These are phyloP conservation scores for Myotis daubentonii DNA, from an alignment of 2,797 vertebrate species.

Conservation along the genomic window DNA sequence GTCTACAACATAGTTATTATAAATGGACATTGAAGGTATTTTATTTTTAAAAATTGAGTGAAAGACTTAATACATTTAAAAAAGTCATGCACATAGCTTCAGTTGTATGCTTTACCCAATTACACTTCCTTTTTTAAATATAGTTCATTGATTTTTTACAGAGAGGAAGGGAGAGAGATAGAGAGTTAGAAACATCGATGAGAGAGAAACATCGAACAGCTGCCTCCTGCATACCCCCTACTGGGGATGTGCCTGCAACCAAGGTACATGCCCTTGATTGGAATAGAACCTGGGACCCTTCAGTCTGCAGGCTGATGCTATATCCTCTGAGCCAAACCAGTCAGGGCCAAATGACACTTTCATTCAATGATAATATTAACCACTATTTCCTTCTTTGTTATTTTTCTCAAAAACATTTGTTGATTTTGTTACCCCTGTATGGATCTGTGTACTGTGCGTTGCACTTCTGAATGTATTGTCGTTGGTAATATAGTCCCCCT, in stretches of 20 bases:
- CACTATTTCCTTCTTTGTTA: background rate
- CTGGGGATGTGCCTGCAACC: too few relatives aligned
- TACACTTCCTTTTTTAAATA: background rate
- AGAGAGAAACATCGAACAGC: too few relatives aligned
- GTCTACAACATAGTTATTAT: background rate
- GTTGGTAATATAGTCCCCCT: background rate
- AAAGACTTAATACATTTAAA: background rate
- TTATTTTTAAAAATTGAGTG: background rate
- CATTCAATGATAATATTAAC: background rate
- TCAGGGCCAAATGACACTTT: background rate
- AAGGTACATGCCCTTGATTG: too few relatives aligned
- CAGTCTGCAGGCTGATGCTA: too few relatives aligned
- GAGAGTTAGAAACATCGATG: too few relatives aligned
- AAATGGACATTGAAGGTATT: background rate
- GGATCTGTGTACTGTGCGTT: background rate
- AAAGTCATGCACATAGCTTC: background rate
- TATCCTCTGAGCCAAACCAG: too few relatives aligned
- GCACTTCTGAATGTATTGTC: background rate
- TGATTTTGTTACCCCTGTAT: background rate
- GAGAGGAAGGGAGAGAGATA: too few relatives aligned
- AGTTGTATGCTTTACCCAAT: background rate
- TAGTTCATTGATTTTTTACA: too few relatives aligned
- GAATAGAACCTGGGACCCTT: too few relatives aligned
- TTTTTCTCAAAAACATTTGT: background rate
- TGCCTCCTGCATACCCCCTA: too few relatives aligned